A percentile compares a stretch with the other conserved stretches of the same genome.
Evolutionary conservation across 2,888 invertebrate genomes (phyloP).

Genomic region (Oligia strigilis): DNA sequence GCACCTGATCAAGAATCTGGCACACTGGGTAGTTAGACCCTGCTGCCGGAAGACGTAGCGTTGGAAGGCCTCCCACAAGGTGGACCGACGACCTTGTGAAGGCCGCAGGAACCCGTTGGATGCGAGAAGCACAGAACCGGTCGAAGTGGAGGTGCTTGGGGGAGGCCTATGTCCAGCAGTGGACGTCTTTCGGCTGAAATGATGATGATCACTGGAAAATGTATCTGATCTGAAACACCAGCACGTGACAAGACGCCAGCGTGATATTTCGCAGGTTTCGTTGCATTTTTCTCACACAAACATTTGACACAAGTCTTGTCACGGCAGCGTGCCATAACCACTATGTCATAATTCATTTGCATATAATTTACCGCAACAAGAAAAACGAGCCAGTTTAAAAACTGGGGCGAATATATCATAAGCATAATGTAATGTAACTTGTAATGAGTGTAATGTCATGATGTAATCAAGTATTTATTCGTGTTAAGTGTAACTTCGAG

Average conservation of each 20-base stretch:
- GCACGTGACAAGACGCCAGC: background rate
- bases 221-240: background rate
- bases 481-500: slow-evolving; percentile 37
- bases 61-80: too few relatives aligned
- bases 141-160: too few relatives aligned
- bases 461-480: slow-evolving; percentile 46
- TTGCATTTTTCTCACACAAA: background rate
- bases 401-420: slow-evolving; percentile 52
- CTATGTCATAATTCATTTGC: slow-evolving; percentile 44
- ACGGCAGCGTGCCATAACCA: background rate
- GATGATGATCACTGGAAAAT: too few relatives aligned
- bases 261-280: background rate
- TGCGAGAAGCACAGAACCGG: too few relatives aligned
- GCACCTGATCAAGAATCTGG: too few relatives aligned
- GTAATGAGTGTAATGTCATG: slow-evolving; percentile 38
- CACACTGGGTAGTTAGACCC: too few relatives aligned
- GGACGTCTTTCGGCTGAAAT: too few relatives aligned
- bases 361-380: slow-evolving; percentile 30
- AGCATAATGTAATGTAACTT: slow-evolving; percentile 30
- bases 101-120: too few relatives aligned
- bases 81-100: too few relatives aligned
- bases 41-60: too few relatives aligned
- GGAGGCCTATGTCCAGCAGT: too few relatives aligned
- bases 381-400: slow-evolving; percentile 35
- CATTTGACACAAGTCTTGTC: background rate